Percentiles rank a stretch among this genome's conserved stretches.
Evolutionary conservation across 2,888 invertebrate genomes (phyloP).

Genomic region (Lochmaea crataegi): DNA sequence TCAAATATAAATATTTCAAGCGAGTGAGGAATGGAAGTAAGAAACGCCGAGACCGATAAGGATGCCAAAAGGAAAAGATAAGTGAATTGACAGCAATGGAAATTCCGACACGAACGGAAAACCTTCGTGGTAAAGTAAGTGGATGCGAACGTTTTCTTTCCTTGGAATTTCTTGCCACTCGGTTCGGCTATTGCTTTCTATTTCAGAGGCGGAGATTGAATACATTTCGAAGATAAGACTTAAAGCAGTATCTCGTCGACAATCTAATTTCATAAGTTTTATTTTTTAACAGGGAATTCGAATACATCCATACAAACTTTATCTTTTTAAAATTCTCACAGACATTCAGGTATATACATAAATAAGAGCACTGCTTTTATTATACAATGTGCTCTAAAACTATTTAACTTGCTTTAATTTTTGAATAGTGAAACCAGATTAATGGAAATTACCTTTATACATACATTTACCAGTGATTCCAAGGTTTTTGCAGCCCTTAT

Average conservation of each 20-base stretch:
- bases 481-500: no score
- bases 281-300: slow-evolving; percentile 8
- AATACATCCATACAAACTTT: slow-evolving; percentile 9
- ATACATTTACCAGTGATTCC: no score
- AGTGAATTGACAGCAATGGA: slow-evolving; percentile 49
- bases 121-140: slow-evolving; percentile 56
- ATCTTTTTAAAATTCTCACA: neutral
- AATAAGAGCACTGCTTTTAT: no score
- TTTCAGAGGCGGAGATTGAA: slow-evolving; percentile 25
- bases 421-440: no score
- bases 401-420: no score
- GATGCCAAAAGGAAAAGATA: slow-evolving; percentile 44
- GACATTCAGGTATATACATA: no score
- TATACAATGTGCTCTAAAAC: no score
- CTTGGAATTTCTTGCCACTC: slow-evolving; percentile 29
- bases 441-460: no score
- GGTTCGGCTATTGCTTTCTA: slow-evolving; percentile 17
- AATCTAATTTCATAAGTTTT: slow-evolving; percentile 14
- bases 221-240: slow-evolving; percentile 9
- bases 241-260: slow-evolving; percentile 3
- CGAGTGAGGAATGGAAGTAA: slow-evolving; percentile 32
- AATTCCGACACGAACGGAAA: slow-evolving; percentile 47
- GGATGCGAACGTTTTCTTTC: slow-evolving; percentile 56
- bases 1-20: slow-evolving; percentile 54
- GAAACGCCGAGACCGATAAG: slow-evolving; percentile 41